Base-by-base conservation (phyloP, 2,797 vertebrate genomes). In the Bradypodion ventrale region DNA sequence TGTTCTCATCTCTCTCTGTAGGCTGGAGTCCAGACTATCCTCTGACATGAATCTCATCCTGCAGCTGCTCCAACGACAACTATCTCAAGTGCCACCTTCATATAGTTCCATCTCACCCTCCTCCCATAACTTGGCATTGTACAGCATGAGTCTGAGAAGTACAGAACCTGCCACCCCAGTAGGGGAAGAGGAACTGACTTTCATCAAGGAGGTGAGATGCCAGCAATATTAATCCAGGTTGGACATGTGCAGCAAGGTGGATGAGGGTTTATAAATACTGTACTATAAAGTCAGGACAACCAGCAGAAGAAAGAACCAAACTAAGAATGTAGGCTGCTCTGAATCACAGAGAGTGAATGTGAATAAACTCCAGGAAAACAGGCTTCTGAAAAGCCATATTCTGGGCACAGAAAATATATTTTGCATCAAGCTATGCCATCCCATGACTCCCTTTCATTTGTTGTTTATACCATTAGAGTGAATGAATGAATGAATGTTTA, bases 1-100 rank as follows among this genome's bases (percentile, higher is more conserved):
- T 0, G 0, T 6, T 78, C 82, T 78, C 60, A 78, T 95, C 86
- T 93, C 56, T 93, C 87, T 89, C 16, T 76, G 49, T 90, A 99
- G 99, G 90, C 89, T 99, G 95, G 99, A 99, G 95, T 97, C 97
- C 80, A 97, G 97, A n/a, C 96, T 99, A 97, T 97, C 97, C 1
- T 96, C 98, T 65, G 98, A 99, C 88, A 98, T 99, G 93, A 97
- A 93, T 29, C 95, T 96, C 92, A 98, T 99, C 94, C 97, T 99
- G 74, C 98, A 99, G 96, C 96, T 99, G 84, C 97, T 99, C 80
- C 98, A 98, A 93, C 97, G 97, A 89, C 97, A 98, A 94, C 95
- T 97, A 92, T 95, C 96, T 62, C 97, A 96, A 29, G 97, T 98
- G 82, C 97, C 97, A 0, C 96, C 97, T 0, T 96, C 97, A 0